Conservation (phyloP, 2,113 vertebrate genomes). For the Spea multiplicata region DNA sequence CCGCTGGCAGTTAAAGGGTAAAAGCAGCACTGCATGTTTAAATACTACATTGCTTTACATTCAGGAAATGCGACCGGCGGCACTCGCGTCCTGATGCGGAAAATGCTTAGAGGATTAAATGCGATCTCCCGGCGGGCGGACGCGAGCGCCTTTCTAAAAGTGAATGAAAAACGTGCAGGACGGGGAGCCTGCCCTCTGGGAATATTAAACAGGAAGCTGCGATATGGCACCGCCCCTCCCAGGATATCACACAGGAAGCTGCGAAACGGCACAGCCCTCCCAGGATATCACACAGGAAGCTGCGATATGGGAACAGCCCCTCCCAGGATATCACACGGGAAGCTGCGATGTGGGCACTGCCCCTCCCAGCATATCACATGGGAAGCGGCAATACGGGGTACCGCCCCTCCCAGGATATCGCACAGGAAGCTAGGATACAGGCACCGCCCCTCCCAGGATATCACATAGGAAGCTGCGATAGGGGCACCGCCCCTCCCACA, state of each 20-base stretch:
- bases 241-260: not conserved
- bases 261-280: not conserved
- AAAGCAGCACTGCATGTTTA: slow-evolving; percentile 14
- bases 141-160: too few species aligned
- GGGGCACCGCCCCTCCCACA: not conserved
- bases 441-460: not conserved
- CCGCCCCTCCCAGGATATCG: not conserved
- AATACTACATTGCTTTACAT: not conserved
- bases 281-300: not conserved
- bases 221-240: too few species aligned
- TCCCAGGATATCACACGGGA: not conserved
- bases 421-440: not conserved
- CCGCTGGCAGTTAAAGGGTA: not conserved
- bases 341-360: not conserved
- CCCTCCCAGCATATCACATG: not conserved
- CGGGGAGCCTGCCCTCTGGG: too few species aligned
- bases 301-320: not conserved
- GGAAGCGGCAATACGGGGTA: not conserved
- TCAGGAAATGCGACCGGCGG: not conserved
- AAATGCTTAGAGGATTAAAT: not conserved
- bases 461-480: not conserved
- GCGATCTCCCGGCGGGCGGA: not conserved
- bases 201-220: too few species aligned
- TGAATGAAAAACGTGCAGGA: too few species aligned
- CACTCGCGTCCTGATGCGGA: not conserved